phyloP scores from a whole-genome alignment of 1,140 invertebrate species.

The Drosophila setifemur region DNA sequence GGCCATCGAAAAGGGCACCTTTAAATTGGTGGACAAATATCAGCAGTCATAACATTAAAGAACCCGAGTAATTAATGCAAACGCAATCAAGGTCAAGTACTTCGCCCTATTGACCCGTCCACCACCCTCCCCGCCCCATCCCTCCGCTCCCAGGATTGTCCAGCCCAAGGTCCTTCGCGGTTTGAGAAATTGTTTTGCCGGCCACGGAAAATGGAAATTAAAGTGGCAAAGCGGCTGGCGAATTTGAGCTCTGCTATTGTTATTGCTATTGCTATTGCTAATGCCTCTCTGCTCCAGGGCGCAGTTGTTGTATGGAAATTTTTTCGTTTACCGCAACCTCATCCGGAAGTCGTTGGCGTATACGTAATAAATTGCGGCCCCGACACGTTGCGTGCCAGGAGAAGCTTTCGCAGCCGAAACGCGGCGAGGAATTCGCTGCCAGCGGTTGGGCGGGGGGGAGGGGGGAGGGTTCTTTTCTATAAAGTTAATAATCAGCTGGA shows the following conservation, averaged over 20 bases:
- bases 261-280: conserved; percentile 20
- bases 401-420: conserved; percentile 40
- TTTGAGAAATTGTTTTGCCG: conserved; percentile 60
- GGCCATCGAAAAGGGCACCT: conserved; percentile 32
- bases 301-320: conserved; percentile 48
- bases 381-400: conserved; percentile 53
- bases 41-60: conserved; percentile 74
- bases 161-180: conserved; percentile 36
- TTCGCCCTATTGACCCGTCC: conserved; percentile 69
- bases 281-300: not conserved
- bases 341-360: conserved; percentile 74
- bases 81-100: conserved; percentile 78
- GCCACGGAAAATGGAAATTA: conserved; percentile 77
- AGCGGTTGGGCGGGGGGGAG: no score
- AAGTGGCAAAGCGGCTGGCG: conserved; percentile 58
- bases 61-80: conserved; percentile 72
- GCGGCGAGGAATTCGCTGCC: conserved; percentile 2
- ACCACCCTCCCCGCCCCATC: not conserved
- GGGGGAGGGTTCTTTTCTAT: conserved; percentile 2
- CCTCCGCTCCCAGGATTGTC: not conserved
- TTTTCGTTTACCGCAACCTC: conserved; percentile 41
- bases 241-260: conserved; percentile 41
- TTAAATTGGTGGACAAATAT: conserved; percentile 61
- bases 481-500: conserved; percentile 23
- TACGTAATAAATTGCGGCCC: conserved; percentile 70